These are phyloP conservation scores for Macrotus californicus DNA, from an alignment of 2,113 vertebrate genomes.

Conservation along the genomic window DNA sequence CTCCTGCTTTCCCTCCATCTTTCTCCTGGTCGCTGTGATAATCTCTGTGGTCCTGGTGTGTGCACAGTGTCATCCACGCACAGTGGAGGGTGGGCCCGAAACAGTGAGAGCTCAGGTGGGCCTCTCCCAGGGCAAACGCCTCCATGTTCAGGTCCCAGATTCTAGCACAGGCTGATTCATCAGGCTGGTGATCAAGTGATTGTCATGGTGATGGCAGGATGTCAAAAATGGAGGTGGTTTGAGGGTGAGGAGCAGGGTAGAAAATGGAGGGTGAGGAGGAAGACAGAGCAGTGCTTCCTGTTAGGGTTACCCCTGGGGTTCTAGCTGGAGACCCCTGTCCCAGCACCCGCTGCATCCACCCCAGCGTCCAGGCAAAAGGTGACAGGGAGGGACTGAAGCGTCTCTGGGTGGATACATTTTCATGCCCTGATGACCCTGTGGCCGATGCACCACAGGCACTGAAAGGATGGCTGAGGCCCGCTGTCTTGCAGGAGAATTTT, in stretches of 20 bases:
- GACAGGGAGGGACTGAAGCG: neutral
- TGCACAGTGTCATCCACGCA: too few species aligned
- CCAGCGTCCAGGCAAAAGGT: neutral
- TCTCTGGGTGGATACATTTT: neutral
- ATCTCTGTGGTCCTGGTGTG: neutral
- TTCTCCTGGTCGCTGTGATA: neutral
- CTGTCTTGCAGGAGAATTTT: slow-evolving; percentile 91
- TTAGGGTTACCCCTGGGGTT: neutral
- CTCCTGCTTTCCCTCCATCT: neutral
- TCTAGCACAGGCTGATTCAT: neutral
- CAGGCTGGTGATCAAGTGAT: neutral
- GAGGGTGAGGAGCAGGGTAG: neutral
- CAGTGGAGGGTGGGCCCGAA: neutral
- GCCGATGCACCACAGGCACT: neutral
- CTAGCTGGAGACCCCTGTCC: neutral
- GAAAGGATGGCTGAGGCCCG: neutral
- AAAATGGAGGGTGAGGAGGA: neutral
- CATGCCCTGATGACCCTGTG: neutral
- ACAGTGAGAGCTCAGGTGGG: neutral
- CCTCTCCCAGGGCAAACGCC: neutral
- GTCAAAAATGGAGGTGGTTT: neutral
- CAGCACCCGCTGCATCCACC: neutral
- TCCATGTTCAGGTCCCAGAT: neutral
- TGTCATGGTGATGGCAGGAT: neutral
- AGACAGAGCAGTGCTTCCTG: neutral